Evolutionary conservation across 2,888 invertebrate species (phyloP), one percentile per base, ranked within the genome.

Genomic region (Pristionchus maxplancki): DNA sequence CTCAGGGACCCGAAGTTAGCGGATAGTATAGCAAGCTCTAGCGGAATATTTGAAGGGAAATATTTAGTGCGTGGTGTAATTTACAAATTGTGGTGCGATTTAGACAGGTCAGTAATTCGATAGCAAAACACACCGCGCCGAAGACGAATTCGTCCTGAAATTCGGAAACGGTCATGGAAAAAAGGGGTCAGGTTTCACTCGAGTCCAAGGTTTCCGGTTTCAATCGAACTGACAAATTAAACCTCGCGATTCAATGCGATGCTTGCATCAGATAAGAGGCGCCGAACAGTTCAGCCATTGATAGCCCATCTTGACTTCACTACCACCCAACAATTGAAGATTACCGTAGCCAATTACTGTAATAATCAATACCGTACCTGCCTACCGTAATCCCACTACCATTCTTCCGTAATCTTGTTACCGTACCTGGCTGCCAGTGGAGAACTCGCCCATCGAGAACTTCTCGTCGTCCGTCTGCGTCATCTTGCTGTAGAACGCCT

Each of bases 381-480:
- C 17, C 6, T 53, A 53, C 24, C 53, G 53, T 20, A 53, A 6
- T 20, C 17, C 20, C 24, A 20, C 24, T 53, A 20, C 53, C 53
- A 17, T 53, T 6, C 53, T 53, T 31, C 31, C 64, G 64, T 31
- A 31, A 64, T 31, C 31, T 58, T 31, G 4, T 9, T 50, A 44
- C 34, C 53, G 50, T 58, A 87, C 87, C 87, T 92, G 92, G 67
- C 91, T 91, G 50, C 93, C 92, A 24, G 91, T 87, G 20, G 91
- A 91, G 90, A 94, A 94, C 85, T 94, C 94, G 40, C 93, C 93
- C n/a, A 91, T 91, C 28, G 91, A 90, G 44, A 90, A 89, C 37
- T 91, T 90, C 87, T 93, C 94, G 64, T 93, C 93, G 87, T 94
- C 93, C 37, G 94, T 94, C 90, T 94, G 94, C 15, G 94, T 94